Base-by-base conservation (phyloP, 2,797 vertebrate species). In the Spea hammondii region DNA sequence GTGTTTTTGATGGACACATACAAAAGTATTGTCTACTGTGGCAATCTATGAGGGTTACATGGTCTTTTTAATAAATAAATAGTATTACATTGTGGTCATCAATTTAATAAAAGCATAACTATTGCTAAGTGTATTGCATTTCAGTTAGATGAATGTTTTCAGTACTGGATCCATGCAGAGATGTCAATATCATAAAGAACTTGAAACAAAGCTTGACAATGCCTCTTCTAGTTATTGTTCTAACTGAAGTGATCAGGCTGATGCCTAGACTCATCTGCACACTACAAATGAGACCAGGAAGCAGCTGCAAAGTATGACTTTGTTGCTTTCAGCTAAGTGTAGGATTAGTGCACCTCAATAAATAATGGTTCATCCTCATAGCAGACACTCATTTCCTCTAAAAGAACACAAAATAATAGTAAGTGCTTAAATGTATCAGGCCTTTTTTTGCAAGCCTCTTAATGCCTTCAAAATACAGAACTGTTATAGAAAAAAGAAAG, bases 341-440 rank as follows among this genome's bases (percentile, higher is more conserved):
- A 81, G 69, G 65, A 72, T 81, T 81, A 77, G 79, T 76, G 67
- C 50, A 57, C 48, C 68, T 64, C 79, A 72, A 77, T 72, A 77
- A 62, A 81, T 77, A 77, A 81, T 81, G 68, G 74, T 11, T 45
- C 70, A 48, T 81, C 49, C 70, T 60, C 70, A 74, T 85, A 14
- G 76, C 75, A 84, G 71, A 64, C 68, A 57, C 72, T 83, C 69
- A 80, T 81, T 50, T 83, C 65, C 59, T 82, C 53, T 83, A 78
- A 83, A 80, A 83, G 74, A 59, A 75, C 66, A 51, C 71, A 76
- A 82, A 47, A 51, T 75, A 62, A 60, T 78, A 80, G 60, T 73
- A 66, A 83, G 13, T 75, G 46, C 71, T 80, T 76, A 83, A 82
- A 79, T 76, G 7, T 72, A 70, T 84, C 79, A 80, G 72, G 12